Evolutionary conservation across 2,888 invertebrate species (phyloP).

Genomic region (Zele albiditarsus): DNA sequence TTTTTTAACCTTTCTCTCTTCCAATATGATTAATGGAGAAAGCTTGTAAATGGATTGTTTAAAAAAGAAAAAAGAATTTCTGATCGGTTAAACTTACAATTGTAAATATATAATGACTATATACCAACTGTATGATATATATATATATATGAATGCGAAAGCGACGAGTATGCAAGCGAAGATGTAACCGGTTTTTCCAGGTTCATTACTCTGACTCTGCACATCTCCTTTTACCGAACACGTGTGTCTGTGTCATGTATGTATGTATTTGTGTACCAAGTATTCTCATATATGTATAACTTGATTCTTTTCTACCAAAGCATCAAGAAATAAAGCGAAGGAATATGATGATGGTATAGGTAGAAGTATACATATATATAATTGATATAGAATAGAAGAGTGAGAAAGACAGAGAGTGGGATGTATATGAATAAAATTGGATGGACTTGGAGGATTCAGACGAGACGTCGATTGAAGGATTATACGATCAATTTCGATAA

Average conservation of each 20-base stretch:
- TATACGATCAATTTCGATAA: background rate
- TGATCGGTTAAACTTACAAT: slow-evolving; percentile 16
- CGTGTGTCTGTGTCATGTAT: slow-evolving; percentile 52
- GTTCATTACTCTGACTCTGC: slow-evolving; percentile 69
- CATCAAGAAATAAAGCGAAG: background rate
- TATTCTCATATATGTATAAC: slow-evolving; percentile 18
- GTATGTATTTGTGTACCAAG: slow-evolving; percentile 25
- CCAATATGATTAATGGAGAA: background rate
- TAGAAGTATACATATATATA: background rate
- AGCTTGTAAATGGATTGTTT: background rate
- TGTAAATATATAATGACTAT: slow-evolving; percentile 23
- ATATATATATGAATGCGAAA: slow-evolving; percentile 39
- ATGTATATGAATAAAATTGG: slow-evolving; percentile 2
- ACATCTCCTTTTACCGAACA: slow-evolving; percentile 70
- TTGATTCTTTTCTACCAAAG: slow-evolving; percentile 20
- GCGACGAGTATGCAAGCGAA: slow-evolving; percentile 57
- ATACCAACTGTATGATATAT: slow-evolving; percentile 56
- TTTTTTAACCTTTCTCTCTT: no score
- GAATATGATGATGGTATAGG: background rate
- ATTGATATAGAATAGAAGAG: background rate
- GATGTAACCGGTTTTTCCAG: slow-evolving; percentile 71
- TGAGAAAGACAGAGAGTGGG: background rate
- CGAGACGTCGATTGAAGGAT: background rate
- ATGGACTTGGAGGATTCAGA: background rate
- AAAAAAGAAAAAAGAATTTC: background rate